A percentile compares a stretch with the other conserved stretches of the same genome.
Conservation (phyloP, 2,113 vertebrate species). For the Antechinus stuartii region DNA sequence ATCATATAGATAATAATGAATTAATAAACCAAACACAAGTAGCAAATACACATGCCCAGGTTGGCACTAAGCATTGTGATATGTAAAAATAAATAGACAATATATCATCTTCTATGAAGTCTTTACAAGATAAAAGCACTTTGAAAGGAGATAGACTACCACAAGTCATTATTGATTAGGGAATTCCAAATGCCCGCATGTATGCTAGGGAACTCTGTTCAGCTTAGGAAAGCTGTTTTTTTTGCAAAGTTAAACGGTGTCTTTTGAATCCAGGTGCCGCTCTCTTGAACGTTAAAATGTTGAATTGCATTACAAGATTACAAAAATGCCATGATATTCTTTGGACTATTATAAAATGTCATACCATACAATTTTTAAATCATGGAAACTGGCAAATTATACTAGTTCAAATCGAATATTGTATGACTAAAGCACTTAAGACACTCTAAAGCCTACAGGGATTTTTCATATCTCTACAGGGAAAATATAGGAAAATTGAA, state of each 20-base stretch:
- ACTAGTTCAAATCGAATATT: constrained; percentile 66
- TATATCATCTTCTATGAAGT: not conserved
- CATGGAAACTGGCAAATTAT: constrained; percentile 64
- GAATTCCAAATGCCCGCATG: not conserved
- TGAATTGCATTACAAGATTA: constrained; percentile 59
- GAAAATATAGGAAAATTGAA: constrained; percentile 69
- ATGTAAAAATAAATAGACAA: not conserved
- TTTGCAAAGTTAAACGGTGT: constrained; percentile 45
- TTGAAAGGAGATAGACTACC: not conserved
- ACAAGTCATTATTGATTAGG: not conserved
- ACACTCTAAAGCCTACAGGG: constrained; percentile 53
- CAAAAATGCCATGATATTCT: constrained; percentile 63
- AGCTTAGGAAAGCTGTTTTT: constrained; percentile 56
- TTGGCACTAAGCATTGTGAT: not conserved
- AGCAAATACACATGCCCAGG: not conserved
- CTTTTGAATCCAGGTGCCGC: constrained; percentile 62
- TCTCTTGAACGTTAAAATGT: constrained; percentile 51
- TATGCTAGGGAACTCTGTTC: constrained; percentile 29
- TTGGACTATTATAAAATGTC: constrained; percentile 65
- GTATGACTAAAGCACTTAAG: constrained; percentile 62
- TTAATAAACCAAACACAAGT: not conserved
- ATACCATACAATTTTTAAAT: constrained; percentile 68
- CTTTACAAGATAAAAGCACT: not conserved
- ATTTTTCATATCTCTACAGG: constrained; percentile 49
- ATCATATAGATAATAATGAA: not conserved